phyloP scores from a whole-genome alignment of 2,797 vertebrate species.

The Harpagifer antarcticus region DNA sequence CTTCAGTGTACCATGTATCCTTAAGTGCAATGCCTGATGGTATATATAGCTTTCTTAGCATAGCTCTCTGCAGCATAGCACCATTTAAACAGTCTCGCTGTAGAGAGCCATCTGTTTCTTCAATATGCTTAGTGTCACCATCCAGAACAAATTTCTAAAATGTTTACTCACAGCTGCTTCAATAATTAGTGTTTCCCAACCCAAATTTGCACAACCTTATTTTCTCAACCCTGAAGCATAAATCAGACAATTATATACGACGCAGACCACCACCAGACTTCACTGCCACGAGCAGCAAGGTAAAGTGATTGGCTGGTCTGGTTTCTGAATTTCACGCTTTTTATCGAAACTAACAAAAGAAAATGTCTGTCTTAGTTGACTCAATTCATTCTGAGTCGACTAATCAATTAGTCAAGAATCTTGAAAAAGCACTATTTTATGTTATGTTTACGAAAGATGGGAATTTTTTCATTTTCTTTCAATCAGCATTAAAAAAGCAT shows the following conservation, averaged over 20 bases:
- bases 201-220: slow-evolving; percentile 37
- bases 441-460: too few relatives aligned
- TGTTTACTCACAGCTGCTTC: slow-evolving; percentile 40
- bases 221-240: slow-evolving; percentile 39
- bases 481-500: too few relatives aligned
- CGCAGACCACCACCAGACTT: slow-evolving; percentile 52
- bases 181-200: slow-evolving; percentile 40
- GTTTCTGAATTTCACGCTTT: neutral
- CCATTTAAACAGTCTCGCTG: slow-evolving; percentile 1
- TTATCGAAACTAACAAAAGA: neutral
- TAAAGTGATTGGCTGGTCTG: neutral
- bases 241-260: slow-evolving; percentile 36
- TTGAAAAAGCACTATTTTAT: too few relatives aligned
- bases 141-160: slow-evolving; percentile 16
- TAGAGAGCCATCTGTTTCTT: slow-evolving; percentile 46
- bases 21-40: too few relatives aligned
- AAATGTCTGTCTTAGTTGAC: too few relatives aligned
- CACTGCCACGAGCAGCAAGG: slow-evolving; percentile 1
- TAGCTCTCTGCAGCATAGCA: neutral
- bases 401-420: too few relatives aligned
- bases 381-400: too few relatives aligned
- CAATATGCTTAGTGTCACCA: slow-evolving; percentile 14
- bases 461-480: too few relatives aligned
- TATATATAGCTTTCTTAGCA: too few relatives aligned
- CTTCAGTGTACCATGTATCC: too few relatives aligned